Evolutionary conservation across 2,888 invertebrate genomes (phyloP).

Genomic region (Pollenia amentaria): DNA sequence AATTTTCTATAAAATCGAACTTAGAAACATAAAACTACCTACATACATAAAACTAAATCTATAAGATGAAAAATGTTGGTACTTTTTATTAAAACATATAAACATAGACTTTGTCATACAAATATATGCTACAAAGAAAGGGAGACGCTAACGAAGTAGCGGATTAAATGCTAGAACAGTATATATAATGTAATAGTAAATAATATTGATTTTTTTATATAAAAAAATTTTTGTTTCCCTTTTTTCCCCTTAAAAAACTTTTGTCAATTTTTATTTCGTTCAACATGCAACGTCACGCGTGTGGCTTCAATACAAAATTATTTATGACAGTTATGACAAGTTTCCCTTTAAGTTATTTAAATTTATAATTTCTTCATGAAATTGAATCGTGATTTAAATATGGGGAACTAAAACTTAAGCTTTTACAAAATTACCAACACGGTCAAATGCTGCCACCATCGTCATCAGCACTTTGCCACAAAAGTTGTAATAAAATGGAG

Average conservation of each 20-base stretch:
- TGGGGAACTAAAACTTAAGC: constrained; percentile 23
- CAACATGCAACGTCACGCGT: constrained; percentile 70
- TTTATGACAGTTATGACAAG: constrained; percentile 73
- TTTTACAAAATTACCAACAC: not conserved
- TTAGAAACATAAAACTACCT: no score
- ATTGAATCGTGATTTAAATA: constrained; percentile 68
- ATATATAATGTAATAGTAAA: not conserved
- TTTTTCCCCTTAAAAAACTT: not conserved
- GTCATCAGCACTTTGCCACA: constrained; percentile 2
- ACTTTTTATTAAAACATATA: no score
- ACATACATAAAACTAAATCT: no score
- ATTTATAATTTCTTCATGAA: constrained; percentile 46
- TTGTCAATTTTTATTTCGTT: constrained; percentile 26
- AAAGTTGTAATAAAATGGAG: constrained; percentile 25
- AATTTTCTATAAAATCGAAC: no score
- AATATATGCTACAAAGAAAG: no score
- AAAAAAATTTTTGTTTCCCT: not conserved
- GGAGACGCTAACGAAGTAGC: not conserved
- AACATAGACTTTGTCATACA: no score
- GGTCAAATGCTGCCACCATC: not conserved
- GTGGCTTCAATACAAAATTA: constrained; percentile 46
- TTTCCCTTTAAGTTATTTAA: constrained; percentile 72
- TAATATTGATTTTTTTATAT: not conserved
- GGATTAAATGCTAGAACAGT: not conserved
- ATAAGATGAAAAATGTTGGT: no score